Conservation (phyloP, 2,888 invertebrate genomes). For the Ennomos fuscantarius region DNA sequence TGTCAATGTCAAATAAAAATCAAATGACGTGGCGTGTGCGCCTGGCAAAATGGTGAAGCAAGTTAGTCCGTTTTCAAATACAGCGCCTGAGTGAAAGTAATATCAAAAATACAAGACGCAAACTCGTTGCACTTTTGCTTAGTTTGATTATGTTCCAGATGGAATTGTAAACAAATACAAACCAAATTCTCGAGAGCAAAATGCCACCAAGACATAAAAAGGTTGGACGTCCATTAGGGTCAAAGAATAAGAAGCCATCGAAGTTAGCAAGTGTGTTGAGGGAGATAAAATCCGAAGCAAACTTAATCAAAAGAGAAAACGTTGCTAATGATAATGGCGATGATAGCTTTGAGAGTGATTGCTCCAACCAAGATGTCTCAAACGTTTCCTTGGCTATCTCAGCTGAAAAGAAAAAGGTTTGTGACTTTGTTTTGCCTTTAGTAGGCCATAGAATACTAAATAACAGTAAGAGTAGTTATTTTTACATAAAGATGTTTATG, state of each 20-base stretch:
- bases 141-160: conserved; percentile 17
- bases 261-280: conserved; percentile 2
- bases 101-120: conserved; percentile 65
- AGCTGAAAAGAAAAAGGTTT: conserved; percentile 19
- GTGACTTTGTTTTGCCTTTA: background rate
- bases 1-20: background rate
- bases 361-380: conserved; percentile 24
- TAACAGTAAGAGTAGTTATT: too few relatives aligned
- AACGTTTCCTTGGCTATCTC: conserved; percentile 13
- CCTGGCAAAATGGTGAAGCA: conserved; percentile 43
- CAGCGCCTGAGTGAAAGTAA: conserved; percentile 80
- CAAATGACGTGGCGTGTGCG: conserved; percentile 33
- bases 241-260: conserved; percentile 49
- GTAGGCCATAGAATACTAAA: background rate
- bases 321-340: background rate
- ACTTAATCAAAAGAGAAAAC: conserved; percentile 20
- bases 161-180: conserved; percentile 47
- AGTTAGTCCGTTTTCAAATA: conserved; percentile 24
- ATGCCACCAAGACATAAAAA: conserved; percentile 72
- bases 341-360: background rate
- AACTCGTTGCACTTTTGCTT: conserved; percentile 49
- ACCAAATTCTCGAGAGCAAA: conserved; percentile 30
- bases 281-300: conserved; percentile 25
- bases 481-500: background rate
- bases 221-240: conserved; percentile 53